Base-by-base conservation (phyloP, 2,888 invertebrate species). In the Limnephilus rhombicus region DNA sequence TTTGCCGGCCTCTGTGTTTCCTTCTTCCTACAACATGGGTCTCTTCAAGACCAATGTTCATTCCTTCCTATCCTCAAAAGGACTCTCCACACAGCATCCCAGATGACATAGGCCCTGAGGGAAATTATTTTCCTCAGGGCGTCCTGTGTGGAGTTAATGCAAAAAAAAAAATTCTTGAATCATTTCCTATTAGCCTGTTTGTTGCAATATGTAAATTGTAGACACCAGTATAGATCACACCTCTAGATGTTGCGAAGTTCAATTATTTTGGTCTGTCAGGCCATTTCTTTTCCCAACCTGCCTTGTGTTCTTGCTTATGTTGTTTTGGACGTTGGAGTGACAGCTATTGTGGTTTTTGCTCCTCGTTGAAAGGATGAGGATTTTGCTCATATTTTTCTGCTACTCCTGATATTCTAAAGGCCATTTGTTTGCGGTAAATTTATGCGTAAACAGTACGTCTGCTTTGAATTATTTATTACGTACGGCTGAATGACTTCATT, bases 301-400 rank as follows among this genome's bases (percentile, higher is more conserved):
- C n/a, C 18, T 88, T 29, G 45, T 91, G 68, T 85, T 85, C 34
- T 53, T 88, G 91, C 88, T 29, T 81, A 81, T 89, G 68, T 68
- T 68, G 68, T 68, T 24, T 81, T 89, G 89, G 68, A 88, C 82
- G 82, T 82, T 41, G 87, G 83, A 82, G 88, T 91, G 88, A 91
- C 91, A 91, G 88, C 91, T 80, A 91, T 91, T 91, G 91, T 91
- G 91, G 18, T 12, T 29, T 82, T 68, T 29, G 31, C 87, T 81
- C 86, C 91, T 81, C 91, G 49, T 88, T 89, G 91, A 91, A 88
- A 89, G 91, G 88, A 68, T 88, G 82, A 83, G 91, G 18, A 34
- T 87, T 88, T 88, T 80, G 87, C 87, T 12, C 37, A 34, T 15
- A 53, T 53, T 53, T 68, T 68, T 29, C 29, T 9, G 80, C 80